A percentile compares a stretch with the other conserved stretches of the same genome.
phyloP scores from a whole-genome alignment of 2,888 invertebrate genomes.

The Orchesella flavescens region DNA sequence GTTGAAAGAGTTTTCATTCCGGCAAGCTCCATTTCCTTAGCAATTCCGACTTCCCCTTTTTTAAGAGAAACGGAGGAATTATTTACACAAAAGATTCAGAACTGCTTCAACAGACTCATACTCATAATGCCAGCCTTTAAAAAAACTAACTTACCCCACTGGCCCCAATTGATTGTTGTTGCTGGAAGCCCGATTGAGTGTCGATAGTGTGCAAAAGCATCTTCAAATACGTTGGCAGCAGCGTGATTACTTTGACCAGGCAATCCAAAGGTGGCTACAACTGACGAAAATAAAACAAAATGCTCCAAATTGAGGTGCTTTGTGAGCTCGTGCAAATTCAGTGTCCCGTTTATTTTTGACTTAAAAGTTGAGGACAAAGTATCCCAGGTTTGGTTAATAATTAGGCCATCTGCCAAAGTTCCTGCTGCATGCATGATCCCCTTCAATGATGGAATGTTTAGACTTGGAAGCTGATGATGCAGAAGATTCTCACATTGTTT shows the following conservation, averaged over 20 bases:
- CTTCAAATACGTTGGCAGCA: slow-evolving; percentile 54
- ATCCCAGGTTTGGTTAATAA: slow-evolving; percentile 42
- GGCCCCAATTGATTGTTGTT: slow-evolving; percentile 34
- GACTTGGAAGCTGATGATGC: background rate
- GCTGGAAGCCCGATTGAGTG: background rate
- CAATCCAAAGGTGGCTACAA: slow-evolving; percentile 33
- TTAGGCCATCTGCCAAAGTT: slow-evolving; percentile 6
- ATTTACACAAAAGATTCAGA: too few species aligned
- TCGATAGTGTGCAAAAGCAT: slow-evolving; percentile 36
- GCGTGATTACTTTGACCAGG: slow-evolving; percentile 45
- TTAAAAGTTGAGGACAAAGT: slow-evolving; percentile 5
- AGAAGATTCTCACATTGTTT: background rate
- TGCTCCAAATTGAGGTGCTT: slow-evolving; percentile 45
- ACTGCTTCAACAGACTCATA: too few species aligned
- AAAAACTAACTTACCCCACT: too few species aligned
- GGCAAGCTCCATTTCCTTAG: slow-evolving; percentile 34
- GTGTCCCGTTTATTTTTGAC: slow-evolving; percentile 14
- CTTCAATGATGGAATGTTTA: background rate
- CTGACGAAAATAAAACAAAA: slow-evolving; percentile 55
- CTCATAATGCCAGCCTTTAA: too few species aligned
- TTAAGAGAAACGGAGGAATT: too few species aligned
- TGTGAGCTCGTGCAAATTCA: slow-evolving; percentile 41
- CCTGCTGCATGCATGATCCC: slow-evolving; percentile 23
- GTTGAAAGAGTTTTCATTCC: slow-evolving; percentile 36
- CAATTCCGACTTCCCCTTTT: slow-evolving; percentile 29